A percentile compares a stretch with the other conserved stretches of the same genome.
Conservation (phyloP, 2,113 vertebrate genomes). For the Panthera uncia region DNA sequence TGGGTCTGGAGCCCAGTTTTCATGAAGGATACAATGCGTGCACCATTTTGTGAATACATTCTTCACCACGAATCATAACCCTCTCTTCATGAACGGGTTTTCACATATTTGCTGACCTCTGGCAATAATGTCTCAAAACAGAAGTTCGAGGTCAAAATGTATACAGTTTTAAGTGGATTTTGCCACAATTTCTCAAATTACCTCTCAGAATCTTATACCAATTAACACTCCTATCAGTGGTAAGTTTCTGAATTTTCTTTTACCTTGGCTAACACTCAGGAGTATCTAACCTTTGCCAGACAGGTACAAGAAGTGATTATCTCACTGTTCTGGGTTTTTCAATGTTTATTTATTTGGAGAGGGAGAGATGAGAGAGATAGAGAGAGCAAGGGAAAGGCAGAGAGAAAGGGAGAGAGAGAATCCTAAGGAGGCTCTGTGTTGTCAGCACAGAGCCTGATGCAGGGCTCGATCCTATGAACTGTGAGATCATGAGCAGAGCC, state of each 20-base stretch:
- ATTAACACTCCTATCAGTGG: fast-evolving
- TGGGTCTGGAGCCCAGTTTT: too few species aligned
- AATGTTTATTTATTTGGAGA: too few species aligned
- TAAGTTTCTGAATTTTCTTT: not conserved
- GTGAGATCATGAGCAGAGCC: too few species aligned
- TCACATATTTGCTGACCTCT: not conserved
- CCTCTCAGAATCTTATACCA: fast-evolving
- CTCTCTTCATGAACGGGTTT: not conserved
- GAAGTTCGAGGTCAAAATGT: not conserved
- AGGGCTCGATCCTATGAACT: too few species aligned
- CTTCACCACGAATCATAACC: not conserved
- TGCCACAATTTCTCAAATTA: not conserved
- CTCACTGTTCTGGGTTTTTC: not conserved
- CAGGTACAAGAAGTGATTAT: not conserved
- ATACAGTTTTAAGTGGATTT: not conserved
- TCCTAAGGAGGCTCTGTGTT: too few species aligned
- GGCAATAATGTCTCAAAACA: not conserved
- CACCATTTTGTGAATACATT: fast-evolving
- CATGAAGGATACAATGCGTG: fast-evolving
- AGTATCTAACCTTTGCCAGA: fast-evolving
- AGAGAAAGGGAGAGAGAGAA: too few species aligned
- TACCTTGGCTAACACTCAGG: fast-evolving
- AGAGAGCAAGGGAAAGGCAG: too few species aligned
- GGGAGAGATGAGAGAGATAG: too few species aligned
- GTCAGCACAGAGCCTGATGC: too few species aligned